phyloP scores from a whole-genome alignment of 2,113 vertebrate genomes.

The Collichthys lucidus region DNA sequence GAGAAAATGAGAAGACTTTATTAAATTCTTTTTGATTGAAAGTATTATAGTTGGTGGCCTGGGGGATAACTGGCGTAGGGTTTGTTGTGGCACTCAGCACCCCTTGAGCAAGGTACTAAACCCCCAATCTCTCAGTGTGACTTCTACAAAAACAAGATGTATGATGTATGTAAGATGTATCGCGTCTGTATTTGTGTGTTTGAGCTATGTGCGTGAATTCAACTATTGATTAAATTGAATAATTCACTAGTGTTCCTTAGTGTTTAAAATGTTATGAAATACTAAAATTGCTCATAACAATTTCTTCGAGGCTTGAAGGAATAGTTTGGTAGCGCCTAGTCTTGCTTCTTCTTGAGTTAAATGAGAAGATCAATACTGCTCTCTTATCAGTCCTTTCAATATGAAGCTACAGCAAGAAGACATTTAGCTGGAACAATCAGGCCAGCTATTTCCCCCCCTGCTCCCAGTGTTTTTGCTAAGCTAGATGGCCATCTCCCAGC shows the following conservation, averaged over 20 bases:
- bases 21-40: conserved; percentile 58
- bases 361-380: neutral
- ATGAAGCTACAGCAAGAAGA: neutral
- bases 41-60: conserved; percentile 19
- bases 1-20: conserved; percentile 59
- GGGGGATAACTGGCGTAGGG: neutral
- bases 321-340: neutral
- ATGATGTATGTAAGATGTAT: neutral
- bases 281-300: neutral
- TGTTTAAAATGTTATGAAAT: neutral
- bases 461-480: neutral
- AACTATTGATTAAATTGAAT: no score
- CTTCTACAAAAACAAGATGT: neutral
- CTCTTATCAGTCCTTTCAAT: neutral
- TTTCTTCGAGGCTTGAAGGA: neutral
- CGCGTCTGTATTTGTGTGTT: neutral
- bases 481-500: neutral
- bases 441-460: neutral
- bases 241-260: neutral
- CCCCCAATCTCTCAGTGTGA: neutral
- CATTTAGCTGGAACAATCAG: neutral
- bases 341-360: neutral
- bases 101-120: neutral
- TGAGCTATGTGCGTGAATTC: neutral
- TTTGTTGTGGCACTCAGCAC: neutral